Percentiles rank a stretch among this genome's conserved stretches.
phyloP scores from a whole-genome alignment of 2,113 vertebrate genomes.

The Fukomys damarensis region DNA sequence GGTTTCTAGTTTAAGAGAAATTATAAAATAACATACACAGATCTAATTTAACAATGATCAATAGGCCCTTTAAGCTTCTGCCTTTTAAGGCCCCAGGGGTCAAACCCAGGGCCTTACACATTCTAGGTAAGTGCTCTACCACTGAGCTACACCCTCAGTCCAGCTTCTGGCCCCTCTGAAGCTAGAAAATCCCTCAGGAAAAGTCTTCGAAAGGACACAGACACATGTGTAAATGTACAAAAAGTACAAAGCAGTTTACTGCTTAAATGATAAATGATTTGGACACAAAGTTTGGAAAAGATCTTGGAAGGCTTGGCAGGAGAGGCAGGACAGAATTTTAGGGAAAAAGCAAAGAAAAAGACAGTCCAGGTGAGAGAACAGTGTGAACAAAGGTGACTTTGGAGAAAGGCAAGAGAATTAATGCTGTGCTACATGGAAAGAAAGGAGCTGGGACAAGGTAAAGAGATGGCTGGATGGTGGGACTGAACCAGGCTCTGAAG shows the following conservation, averaged over 20 bases:
- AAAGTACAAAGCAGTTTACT: neutral
- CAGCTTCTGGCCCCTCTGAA: slow-evolving; percentile 29
- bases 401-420: slow-evolving; percentile 38
- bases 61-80: neutral
- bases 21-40: neutral
- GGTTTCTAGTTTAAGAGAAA: slow-evolving; percentile 3
- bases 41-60: slow-evolving; percentile 4
- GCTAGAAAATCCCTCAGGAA: slow-evolving; percentile 29
- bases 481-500: neutral
- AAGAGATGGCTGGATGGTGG: neutral
- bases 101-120: neutral
- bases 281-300: slow-evolving; percentile 52
- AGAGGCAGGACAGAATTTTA: neutral
- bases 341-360: neutral
- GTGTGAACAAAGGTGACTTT: neutral
- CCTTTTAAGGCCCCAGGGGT: neutral
- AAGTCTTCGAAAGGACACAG: slow-evolving; percentile 3
- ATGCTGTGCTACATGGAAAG: neutral
- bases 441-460: neutral
- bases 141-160: neutral
- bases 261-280: neutral
- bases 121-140: neutral
- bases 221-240: neutral
- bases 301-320: neutral
- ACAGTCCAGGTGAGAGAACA: neutral